Evolutionary conservation across 1,140 invertebrate species (phyloP), one percentile per base, ranked within the genome.

Genomic region (Drosophila varians): DNA sequence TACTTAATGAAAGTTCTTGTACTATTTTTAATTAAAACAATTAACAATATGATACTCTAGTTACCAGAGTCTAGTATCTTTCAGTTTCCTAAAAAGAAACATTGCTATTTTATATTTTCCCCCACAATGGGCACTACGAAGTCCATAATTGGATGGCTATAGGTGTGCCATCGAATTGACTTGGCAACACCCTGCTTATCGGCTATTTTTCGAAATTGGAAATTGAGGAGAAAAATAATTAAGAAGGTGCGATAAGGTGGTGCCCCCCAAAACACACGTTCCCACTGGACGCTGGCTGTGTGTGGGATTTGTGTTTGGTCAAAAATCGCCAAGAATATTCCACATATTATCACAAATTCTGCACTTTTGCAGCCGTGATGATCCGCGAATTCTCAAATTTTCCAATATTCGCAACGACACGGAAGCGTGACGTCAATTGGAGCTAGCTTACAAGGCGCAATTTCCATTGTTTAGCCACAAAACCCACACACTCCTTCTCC

Each of bases 161-260:
- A 38, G 2, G 9, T 34, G 26, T 60, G 55, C 42, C n/a, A 51
- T 12, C 34, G 26, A 28, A 38, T 62, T 28, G 7, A 34, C 46
- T 65, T 34, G 62, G 46, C 62, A 66, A 66, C 64, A 19, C 36
- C 36, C n/a, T 19, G 16, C 49, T 68, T 68, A 68, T 68, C 64
- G 66, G 64, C 48, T 43, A 21, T 43, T 45, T n/a, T 66, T 66
- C 11, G 16, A 68, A 66, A 26, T 68, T 16, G 51, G 16, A 68
- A 66, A 26, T 68, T 12, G 51, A 66, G 66, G 53, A 36, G 16
- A n/a, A 45, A 68, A 40, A 45, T 11, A 36, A 64, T 61, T 48
- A 47, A 2, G 21, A 9, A 18, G 19, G 2, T 53, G 52, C 64
- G 64, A 68, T 68, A 68, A 68, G 61, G 61, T 21, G 46, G 4